Base-by-base conservation (phyloP, 1,140 invertebrate species). In the Halictus rubicundus region DNA sequence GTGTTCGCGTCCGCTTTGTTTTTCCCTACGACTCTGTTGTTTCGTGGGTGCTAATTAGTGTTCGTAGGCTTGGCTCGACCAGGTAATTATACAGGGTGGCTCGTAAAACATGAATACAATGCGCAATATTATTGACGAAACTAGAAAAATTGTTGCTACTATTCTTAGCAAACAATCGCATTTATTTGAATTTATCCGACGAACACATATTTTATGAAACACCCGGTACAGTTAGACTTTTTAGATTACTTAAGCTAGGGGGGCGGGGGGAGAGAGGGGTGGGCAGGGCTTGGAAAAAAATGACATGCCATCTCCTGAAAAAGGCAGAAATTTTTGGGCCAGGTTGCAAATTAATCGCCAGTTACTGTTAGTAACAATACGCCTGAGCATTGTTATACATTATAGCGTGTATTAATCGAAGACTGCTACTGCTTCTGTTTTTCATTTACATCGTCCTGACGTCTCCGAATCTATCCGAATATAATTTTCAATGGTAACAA, bases 241-340 rank as follows among this genome's bases (percentile, higher is more conserved):
- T 21, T 61, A 59, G 65, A 60, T 82, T 64, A 71, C 75, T 86
- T 66, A 85, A 84, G 84, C 79, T 85, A 81, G 14, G 10, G 74
- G 57, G 71, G 8, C 5, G 19, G 21, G 16, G 37, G 68, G 78
- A 42, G 27, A 49, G 69, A 81, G 52, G 76, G 57, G 39, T 39
- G 78, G 57, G 54, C 32, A 32, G 63, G 46, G 81, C 82, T 32
- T 82, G 88, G 90, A 89, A 90, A 88, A 89, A 83, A 82, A 70
- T 60, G 80, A 90, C 90, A 93, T 92, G 91, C 90, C 90, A 88
- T 90, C 69, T 88, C 88, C 90, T 90, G 91, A 92, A 93, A 92
- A 92, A 93, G 91, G 88, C 88, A 92, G 91, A 92, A 92, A 90
- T 91, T 88, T 88, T 65, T 85, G 73, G 86, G 71, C 87, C 54